Evolutionary conservation across 1,140 invertebrate genomes (phyloP).

Genomic region (Cyphomyrmex costatus): DNA sequence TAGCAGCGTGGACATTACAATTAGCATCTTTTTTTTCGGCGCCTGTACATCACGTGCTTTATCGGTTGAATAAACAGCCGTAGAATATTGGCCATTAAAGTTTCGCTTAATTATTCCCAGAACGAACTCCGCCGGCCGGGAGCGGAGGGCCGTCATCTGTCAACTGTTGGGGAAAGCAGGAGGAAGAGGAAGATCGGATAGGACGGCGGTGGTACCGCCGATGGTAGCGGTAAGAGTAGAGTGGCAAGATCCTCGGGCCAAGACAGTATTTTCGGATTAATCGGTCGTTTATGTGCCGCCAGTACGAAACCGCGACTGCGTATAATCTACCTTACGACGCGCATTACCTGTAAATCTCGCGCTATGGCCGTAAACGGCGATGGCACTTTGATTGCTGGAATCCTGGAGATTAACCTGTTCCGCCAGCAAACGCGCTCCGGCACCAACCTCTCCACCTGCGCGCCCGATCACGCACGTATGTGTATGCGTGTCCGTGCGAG

Average conservation of each 20-base stretch:
- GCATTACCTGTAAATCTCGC: conserved; percentile 82
- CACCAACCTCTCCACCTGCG: conserved; percentile 52
- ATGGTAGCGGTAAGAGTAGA: not conserved
- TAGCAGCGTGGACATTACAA: conserved; percentile 72
- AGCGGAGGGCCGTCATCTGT: conserved; percentile 61
- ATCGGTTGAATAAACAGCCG: conserved; percentile 72
- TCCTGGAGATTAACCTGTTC: conserved; percentile 82
- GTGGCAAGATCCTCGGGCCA: conserved; percentile 39
- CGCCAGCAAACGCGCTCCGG: conserved; percentile 35
- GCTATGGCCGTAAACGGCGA: conserved; percentile 76
- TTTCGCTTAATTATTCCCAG: conserved; percentile 74
- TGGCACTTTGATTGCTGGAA: conserved; percentile 79
- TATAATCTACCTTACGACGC: conserved; percentile 77
- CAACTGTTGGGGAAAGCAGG: conserved; percentile 1
- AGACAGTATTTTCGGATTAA: conserved; percentile 83
- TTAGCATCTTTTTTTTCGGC: conserved; percentile 68
- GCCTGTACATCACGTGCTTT: conserved; percentile 63
- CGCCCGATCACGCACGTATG: not conserved
- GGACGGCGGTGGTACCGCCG: not conserved
- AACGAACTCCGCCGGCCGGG: conserved; percentile 23
- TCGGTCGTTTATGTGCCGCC: conserved; percentile 78
- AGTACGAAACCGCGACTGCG: conserved; percentile 63
- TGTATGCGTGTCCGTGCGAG: conserved; percentile 6
- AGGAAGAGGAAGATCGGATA: not conserved
- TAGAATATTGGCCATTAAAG: conserved; percentile 65